A percentile compares a stretch with the other conserved stretches of the same genome.
These are phyloP conservation scores for Mellilla xanthometata DNA, from an alignment of 2,888 invertebrate species.

Conservation along the genomic window DNA sequence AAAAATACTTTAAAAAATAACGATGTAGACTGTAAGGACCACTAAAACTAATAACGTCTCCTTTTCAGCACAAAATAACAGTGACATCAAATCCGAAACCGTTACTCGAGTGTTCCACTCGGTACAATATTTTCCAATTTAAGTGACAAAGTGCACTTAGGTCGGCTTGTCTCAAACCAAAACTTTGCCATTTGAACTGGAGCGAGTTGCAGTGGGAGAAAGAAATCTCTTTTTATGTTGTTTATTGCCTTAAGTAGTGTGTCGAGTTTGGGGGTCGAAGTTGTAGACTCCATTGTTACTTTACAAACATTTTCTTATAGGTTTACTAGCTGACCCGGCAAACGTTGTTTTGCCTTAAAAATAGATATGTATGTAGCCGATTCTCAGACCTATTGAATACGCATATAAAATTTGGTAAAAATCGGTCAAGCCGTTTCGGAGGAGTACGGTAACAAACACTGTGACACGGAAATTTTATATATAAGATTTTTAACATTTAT, in stretches of 20 bases:
- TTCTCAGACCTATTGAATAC: too few species aligned
- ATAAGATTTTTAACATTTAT: too few species aligned
- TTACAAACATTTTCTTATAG: too few species aligned
- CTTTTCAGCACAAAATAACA: constrained; percentile 41
- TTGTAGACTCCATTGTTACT: constrained; percentile 12
- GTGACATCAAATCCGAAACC: constrained; percentile 51
- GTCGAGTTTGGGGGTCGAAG: constrained; percentile 22
- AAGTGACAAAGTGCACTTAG: constrained; percentile 82
- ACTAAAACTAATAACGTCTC: constrained; percentile 4
- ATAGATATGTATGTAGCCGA: too few species aligned
- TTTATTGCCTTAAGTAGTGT: constrained; percentile 35
- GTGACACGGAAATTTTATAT: too few species aligned
- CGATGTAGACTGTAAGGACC: too few species aligned
- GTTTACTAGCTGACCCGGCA: too few species aligned
- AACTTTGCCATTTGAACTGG: constrained; percentile 78
- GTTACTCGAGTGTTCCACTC: constrained; percentile 57
- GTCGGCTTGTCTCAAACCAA: constrained; percentile 75
- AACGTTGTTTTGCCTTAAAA: too few species aligned
- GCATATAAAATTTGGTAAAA: too few species aligned
- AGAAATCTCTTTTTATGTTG: constrained; percentile 49
- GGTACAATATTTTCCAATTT: constrained; percentile 80
- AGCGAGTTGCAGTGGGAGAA: constrained; percentile 56
- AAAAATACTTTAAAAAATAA: too few species aligned
- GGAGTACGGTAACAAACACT: too few species aligned
- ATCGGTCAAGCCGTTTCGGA: too few species aligned